Evolutionary conservation across 1,140 invertebrate genomes (phyloP), one percentile per base, ranked within the genome.

Genomic region (Adelges cooleyi): DNA sequence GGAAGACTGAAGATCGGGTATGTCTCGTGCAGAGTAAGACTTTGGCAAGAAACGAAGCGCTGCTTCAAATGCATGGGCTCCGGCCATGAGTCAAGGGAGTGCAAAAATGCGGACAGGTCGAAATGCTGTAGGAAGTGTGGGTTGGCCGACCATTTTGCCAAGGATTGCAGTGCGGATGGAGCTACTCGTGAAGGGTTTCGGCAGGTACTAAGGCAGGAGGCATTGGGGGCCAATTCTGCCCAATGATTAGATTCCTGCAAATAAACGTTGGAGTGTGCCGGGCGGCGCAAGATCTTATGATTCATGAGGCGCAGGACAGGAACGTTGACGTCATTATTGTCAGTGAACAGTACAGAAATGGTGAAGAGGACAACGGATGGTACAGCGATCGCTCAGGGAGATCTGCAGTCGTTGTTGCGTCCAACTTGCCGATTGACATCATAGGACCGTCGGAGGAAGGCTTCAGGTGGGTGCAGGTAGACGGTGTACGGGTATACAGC

Each of bases 161-260:
- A 33, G 11, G 29, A 33, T 6, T 33, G 29, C 11, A 5, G 29
- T 5, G 29, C 5, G 29, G 5, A 5, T 11, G 11, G 5, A 6
- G 29, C 5, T 6, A 6, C 11, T 33, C 29, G 29, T 5, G 29
- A 33, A 11, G 29, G 5, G 29, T 33, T 33, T 11, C 29, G 11
- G 29, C 5, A 33, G 29, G 5, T 33, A 33, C 11, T 33, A 23
- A 22, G 6, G 22, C 0, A 3, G 9, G 5, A 18, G 15, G 51
- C 2, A 1, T 0, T 29, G 6, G 1, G 18, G 11, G 5, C 29
- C n/a, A n/a, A n/a, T n/a, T n/a, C 46, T 3, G 23, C 8, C 17
- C 50, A 20, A 65, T 50, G 25, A 49, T 66, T 0, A 51, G 22
- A 23, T 13, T 66, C 1, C 22, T 66, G 15, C 65, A 66, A 51